Conservation (phyloP, 2,888 invertebrate species). For the Eledone cirrhosa region DNA sequence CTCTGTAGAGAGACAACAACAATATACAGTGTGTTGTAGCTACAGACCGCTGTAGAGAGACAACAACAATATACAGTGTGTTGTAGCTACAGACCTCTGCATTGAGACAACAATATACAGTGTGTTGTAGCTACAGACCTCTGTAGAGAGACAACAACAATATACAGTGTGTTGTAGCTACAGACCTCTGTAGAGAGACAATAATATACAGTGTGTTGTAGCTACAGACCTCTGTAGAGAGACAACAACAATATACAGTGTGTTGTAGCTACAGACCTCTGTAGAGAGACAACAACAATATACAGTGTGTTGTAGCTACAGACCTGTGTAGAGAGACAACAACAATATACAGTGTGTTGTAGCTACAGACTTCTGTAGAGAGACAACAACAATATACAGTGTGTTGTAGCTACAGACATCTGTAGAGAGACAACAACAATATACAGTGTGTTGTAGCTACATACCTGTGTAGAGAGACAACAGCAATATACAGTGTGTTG, state of each 20-base stretch:
- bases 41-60: slow-evolving; percentile 47
- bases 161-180: too few relatives aligned
- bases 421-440: slow-evolving; percentile 36
- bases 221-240: slow-evolving; percentile 49
- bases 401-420: slow-evolving; percentile 53
- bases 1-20: slow-evolving; percentile 40
- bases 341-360: too few relatives aligned
- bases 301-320: too few relatives aligned
- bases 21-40: too few relatives aligned
- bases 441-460: too few relatives aligned
- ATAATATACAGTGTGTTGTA: too few relatives aligned
- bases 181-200: slow-evolving; percentile 44
- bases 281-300: slow-evolving; percentile 32
- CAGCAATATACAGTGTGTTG: too few relatives aligned
- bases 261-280: slow-evolving; percentile 55
- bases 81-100: slow-evolving; percentile 52
- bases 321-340: slow-evolving; percentile 41
- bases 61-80: too few relatives aligned
- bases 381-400: too few relatives aligned
- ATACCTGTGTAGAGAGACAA: slow-evolving; percentile 43
- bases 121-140: too few relatives aligned
- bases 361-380: slow-evolving; percentile 51
- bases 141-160: slow-evolving; percentile 39
- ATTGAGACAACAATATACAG: slow-evolving; percentile 28
- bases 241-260: too few relatives aligned